phyloP scores from a whole-genome alignment of 2,113 vertebrate genomes.

The Melospiza georgiana region DNA sequence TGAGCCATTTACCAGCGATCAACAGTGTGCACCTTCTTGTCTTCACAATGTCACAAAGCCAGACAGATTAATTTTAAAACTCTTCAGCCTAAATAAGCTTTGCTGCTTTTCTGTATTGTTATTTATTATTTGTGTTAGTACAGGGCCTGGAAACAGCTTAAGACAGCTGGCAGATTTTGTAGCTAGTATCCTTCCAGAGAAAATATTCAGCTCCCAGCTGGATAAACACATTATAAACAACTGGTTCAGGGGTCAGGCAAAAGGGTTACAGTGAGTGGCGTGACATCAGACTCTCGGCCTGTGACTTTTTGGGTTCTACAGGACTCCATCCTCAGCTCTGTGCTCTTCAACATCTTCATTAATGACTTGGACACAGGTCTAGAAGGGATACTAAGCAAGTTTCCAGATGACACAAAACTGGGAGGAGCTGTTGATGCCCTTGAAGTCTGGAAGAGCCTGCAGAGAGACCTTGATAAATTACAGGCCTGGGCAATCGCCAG shows the following conservation, averaged over 20 bases:
- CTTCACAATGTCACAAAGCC: background rate
- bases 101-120: background rate
- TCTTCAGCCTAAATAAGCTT: background rate
- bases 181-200: background rate
- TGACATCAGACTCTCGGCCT: background rate
- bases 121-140: background rate
- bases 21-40: background rate
- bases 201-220: background rate
- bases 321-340: background rate
- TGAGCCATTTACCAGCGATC: background rate
- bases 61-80: background rate
- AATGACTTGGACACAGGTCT: background rate
- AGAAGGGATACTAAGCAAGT: background rate
- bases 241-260: background rate
- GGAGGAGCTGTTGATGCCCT: background rate
- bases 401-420: background rate
- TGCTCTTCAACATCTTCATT: background rate
- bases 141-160: background rate
- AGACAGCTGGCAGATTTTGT: background rate
- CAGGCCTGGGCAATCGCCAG: rapidly evolving
- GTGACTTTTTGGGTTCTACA: background rate
- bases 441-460: background rate
- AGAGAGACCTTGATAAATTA: background rate
- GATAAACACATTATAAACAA: background rate
- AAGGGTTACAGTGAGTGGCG: background rate